Evolutionary conservation across 2,888 invertebrate species (phyloP), one percentile per base, ranked within the genome.

Genomic region (Cheilosia grossa): DNA sequence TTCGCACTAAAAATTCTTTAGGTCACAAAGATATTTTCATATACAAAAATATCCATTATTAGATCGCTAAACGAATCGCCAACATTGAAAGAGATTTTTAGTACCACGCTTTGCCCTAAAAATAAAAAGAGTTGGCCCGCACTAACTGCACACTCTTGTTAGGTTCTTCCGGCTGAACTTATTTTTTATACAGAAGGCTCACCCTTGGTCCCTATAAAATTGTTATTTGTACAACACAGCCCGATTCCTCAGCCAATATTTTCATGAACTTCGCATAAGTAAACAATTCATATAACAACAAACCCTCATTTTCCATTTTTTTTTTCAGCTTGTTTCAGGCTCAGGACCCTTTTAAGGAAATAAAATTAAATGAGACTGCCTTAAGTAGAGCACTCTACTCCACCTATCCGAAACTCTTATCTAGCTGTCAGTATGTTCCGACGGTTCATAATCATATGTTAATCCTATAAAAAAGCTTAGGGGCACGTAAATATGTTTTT

Each of bases 361-460:
- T 30, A 42, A 54, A 67, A 54, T 42, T 9, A 56, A n/a, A n/a
- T 51, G 21, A 30, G 42, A 27, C 37, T 4, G 13, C 56, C 33
- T 54, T 17, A 47, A 19, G 42, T 17, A 10, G 21, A 10, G 33
- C n/a, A 19, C 42, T 42, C 33, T 30, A 13, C 33, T 37, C 63
- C 42, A 27, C 21, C 44, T 58, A 27, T 24, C 6, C 15, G 3
- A 54, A n/a, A 58, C n/a, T 56, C 56, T 64, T 66, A 77, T 77
- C 54, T 59, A 54, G 53, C 44, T n/a, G 61, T 37, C 47, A 17
- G 33, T 72, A 30, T 66, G 49, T 51, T 64, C 40, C 27, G 42
- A 73, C 59, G 30, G 59, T 73, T 73, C 63, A 73, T 78, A 79
- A 83, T 74, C 79, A 73, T 69, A 83, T 79, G 79, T 67, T 82